Percentiles rank a stretch among this genome's conserved stretches.
phyloP scores from a whole-genome alignment of 2,113 vertebrate genomes.

The Colinus virginianus region DNA sequence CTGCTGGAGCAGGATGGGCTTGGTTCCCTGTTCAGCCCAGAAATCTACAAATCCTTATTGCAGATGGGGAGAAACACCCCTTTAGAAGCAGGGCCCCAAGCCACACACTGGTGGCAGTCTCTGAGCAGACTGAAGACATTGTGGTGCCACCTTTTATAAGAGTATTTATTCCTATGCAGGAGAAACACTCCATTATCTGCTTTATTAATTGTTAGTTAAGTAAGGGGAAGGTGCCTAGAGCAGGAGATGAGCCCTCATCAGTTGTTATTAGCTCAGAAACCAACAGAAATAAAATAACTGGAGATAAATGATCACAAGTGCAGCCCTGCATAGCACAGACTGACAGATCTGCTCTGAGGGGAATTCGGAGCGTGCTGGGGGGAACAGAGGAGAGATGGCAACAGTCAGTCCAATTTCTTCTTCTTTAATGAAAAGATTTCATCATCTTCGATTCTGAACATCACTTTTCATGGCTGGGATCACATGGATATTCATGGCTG shows the following conservation, averaged over 20 bases:
- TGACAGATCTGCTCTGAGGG: slow-evolving; percentile 38
- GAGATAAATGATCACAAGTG: slow-evolving; percentile 41
- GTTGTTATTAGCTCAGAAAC: slow-evolving; percentile 62
- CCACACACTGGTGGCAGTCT: neutral
- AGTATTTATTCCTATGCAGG: slow-evolving; percentile 49
- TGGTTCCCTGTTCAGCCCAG: neutral
- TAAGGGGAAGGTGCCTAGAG: slow-evolving; percentile 67
- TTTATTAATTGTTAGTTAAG: slow-evolving; percentile 73
- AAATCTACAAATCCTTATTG: neutral
- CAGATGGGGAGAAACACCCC: neutral
- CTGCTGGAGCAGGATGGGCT: neutral
- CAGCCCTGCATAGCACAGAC: neutral
- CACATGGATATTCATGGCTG: slow-evolving; percentile 22
- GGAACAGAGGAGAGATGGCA: neutral
- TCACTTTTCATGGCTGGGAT: neutral
- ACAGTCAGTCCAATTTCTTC: neutral
- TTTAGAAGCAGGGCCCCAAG: neutral
- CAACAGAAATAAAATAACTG: slow-evolving; percentile 54
- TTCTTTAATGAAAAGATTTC: neutral
- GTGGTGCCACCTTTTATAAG: neutral
- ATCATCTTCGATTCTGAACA: neutral
- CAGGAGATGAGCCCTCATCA: slow-evolving; percentile 42
- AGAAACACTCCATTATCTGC: slow-evolving; percentile 63
- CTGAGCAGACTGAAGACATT: slow-evolving; percentile 4
- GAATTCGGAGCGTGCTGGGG: neutral